These are phyloP conservation scores for Stenolophus ochropezus DNA, from an alignment of 2,888 invertebrate genomes.

Conservation along the genomic window DNA sequence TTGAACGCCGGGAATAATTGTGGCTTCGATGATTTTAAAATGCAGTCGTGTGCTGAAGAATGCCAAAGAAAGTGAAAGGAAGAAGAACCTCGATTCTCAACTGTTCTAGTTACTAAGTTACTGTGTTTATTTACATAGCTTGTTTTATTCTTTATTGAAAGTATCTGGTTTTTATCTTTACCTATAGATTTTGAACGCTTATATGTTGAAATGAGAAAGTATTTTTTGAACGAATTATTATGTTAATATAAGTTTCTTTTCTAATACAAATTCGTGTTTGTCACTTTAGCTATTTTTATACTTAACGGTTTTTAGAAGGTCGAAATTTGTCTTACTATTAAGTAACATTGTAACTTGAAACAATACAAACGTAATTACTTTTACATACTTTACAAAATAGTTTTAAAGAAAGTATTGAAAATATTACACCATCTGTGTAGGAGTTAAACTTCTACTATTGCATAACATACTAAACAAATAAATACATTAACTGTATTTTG, in stretches of 20 bases:
- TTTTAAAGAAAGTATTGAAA: neutral
- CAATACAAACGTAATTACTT: too few relatives aligned
- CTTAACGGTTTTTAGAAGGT: neutral
- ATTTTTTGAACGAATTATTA: neutral
- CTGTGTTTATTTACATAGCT: conserved; percentile 7
- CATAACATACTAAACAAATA: neutral
- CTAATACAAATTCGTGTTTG: neutral
- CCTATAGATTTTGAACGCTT: neutral
- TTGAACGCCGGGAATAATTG: too few relatives aligned
- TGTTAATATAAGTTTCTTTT: neutral
- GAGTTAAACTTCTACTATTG: neutral
- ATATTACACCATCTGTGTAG: neutral
- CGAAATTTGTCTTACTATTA: neutral
- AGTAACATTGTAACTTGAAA: neutral
- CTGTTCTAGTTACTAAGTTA: conserved; percentile 17
- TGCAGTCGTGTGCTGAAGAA: neutral
- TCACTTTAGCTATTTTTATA: neutral
- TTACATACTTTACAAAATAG: neutral
- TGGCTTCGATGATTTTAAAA: neutral
- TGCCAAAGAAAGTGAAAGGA: conserved; percentile 9
- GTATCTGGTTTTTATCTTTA: neutral
- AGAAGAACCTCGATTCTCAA: conserved; percentile 22
- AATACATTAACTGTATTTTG: too few relatives aligned
- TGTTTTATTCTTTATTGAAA: conserved; percentile 17
- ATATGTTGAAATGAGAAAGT: neutral